Conservation (phyloP, 2,797 vertebrate genomes). For the Pelodytes ibericus region DNA sequence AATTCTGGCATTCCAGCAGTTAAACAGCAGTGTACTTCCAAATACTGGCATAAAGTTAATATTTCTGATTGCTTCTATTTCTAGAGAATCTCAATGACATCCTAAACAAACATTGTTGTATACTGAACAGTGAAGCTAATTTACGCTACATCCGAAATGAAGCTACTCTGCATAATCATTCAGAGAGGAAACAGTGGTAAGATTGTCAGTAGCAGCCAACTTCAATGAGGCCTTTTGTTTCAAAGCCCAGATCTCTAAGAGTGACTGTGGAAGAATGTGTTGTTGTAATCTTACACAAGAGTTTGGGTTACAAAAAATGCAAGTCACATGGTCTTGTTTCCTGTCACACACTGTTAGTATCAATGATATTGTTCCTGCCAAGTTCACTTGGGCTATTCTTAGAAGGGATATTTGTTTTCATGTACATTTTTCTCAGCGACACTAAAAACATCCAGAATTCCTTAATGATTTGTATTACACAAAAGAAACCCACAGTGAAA, state of each 20-base stretch:
- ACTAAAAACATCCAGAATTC: slow-evolving; percentile 69
- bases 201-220: slow-evolving; percentile 64
- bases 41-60: background rate
- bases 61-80: slow-evolving; percentile 1
- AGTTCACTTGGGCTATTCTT: slow-evolving; percentile 72
- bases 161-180: slow-evolving; percentile 69
- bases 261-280: slow-evolving; percentile 70
- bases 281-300: slow-evolving; percentile 73
- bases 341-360: slow-evolving; percentile 76
- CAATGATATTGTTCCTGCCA: slow-evolving; percentile 71
- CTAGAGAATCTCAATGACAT: slow-evolving; percentile 46
- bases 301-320: slow-evolving; percentile 71
- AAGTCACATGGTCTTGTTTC: slow-evolving; percentile 74
- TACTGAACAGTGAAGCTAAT: slow-evolving; percentile 63
- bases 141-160: slow-evolving; percentile 64
- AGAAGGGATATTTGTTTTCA: slow-evolving; percentile 71
- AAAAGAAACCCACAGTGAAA: slow-evolving; percentile 11
- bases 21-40: no score
- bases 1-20: no score
- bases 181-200: slow-evolving; percentile 65
- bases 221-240: slow-evolving; percentile 72
- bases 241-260: slow-evolving; percentile 70
- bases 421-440: slow-evolving; percentile 68
- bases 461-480: slow-evolving; percentile 52
- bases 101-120: slow-evolving; percentile 60